Evolutionary conservation across 2,888 invertebrate genomes (phyloP), one percentile per base, ranked within the genome.

Genomic region (Hyles lineata): DNA sequence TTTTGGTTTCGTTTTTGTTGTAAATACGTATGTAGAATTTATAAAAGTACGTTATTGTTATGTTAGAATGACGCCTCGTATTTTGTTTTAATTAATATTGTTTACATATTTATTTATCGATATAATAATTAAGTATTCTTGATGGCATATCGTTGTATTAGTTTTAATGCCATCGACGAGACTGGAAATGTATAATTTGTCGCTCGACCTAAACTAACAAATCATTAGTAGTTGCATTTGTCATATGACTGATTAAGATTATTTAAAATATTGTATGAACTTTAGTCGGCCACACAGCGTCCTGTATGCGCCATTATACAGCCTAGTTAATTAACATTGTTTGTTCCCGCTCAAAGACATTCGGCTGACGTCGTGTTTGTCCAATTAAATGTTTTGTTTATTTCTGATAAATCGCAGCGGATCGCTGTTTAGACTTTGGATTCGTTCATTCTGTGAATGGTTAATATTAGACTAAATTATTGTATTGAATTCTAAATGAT

Each of bases 301-400:
- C 60, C 70, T 76, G 73, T 78, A 80, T 79, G 75, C 75, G 72
- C 75, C 72, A 74, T 63, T 77, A 81, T 79, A 73, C 74, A 73
- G 69, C 69, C 69, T 74, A 73, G 70, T 76, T 78, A 78, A 79
- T 79, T 79, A 75, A 74, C 59, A 70, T 71, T 73, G 74, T 75
- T 73, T 81, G 85, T 73, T 72, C 63, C 59, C 63, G 50, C 62
- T 55, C 70, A 21, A 62, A 85, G 84, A 83, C 78, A 80, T 83
- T 76, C 76, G 80, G 80, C 82, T 80, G 81, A 80, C 81, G 82
- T 63, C 70, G 72, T 85, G 84, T 87, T 85, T 85, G 77, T 73
- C 79, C 79, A 83, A 85, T 87, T 88, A 86, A 84, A 80, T 87
- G 87, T 85, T 88, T 82, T 87, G 86, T 90, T 90, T 89, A 82